Evolutionary conservation across 2,888 invertebrate genomes (phyloP), one percentile per base, ranked within the genome.

Genomic region (Hydropsyche betteni): DNA sequence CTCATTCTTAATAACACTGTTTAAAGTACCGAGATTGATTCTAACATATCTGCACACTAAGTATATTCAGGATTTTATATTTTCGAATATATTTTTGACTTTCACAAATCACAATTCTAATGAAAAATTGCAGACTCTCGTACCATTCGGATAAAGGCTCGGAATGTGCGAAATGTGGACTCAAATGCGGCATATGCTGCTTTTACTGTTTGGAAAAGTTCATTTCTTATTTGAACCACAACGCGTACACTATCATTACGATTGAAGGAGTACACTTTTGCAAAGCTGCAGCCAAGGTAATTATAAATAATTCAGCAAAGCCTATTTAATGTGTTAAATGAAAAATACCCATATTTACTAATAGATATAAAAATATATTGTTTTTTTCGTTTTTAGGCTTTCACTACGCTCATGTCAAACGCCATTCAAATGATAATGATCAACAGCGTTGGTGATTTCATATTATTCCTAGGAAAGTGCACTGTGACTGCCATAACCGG

Each of bases 231-330:
- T 88, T 98, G 82, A 97, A 97, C 84, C 96, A 96, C 83, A 98
- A 98, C 84, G 97, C 97, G 0, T 98, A 97, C 83, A 96, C 97
- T 0, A 94, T 97, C 69, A 93, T 97, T 77, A 96, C 97, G 8
- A 96, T 97, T 81, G 95, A 96, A 84, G 94, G 97, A 73, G 93
- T 93, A 76, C 92, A 94, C 83, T 97, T 97, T 84, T 97, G 96
- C 82, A 92, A 94, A 81, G 95, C 97, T 55, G 96, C 97, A 71
- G 92, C 90, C 82, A 94, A 93, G 85, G 97, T 96, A 86, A 44
- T n/a, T 24, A 24, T 24, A 24, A 24, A n/a, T n/a, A n/a, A n/a
- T n/a, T n/a, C n/a, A n/a, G n/a, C n/a, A n/a, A n/a, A n/a, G n/a
- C n/a, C n/a, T n/a, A n/a, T n/a, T n/a, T 24, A 24, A 1, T 24